phyloP scores from a whole-genome alignment of 92 coral and sea anemone species.

The Zoanthus sansibaricus region DNA sequence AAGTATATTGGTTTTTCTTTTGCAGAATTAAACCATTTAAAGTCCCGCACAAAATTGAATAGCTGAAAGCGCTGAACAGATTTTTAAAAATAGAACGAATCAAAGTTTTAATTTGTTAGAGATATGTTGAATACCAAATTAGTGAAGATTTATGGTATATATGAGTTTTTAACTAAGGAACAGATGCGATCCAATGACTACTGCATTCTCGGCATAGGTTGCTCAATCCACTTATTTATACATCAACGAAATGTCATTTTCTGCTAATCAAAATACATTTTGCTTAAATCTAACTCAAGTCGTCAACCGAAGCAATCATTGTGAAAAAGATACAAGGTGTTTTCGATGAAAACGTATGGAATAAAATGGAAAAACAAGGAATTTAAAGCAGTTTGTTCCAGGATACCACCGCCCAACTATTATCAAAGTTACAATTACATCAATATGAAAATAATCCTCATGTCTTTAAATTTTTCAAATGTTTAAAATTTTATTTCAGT shows the following conservation, averaged over 20 bases:
- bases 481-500: background rate
- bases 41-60: too few species aligned
- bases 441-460: background rate
- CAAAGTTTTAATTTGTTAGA: too few species aligned
- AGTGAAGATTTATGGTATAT: too few species aligned
- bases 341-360: background rate
- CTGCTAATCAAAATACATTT: background rate
- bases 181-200: background rate
- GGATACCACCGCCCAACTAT: background rate
- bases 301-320: background rate
- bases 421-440: background rate
- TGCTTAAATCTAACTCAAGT: background rate
- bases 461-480: background rate
- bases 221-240: background rate
- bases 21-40: too few species aligned
- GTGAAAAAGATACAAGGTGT: background rate
- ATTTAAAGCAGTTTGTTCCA: background rate
- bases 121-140: too few species aligned
- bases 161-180: background rate
- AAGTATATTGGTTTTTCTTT: too few species aligned
- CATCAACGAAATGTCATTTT: background rate
- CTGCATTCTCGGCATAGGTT: background rate
- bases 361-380: background rate
- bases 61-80: too few species aligned
- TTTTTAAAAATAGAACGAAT: too few species aligned